phyloP scores from a whole-genome alignment of 1,140 invertebrate genomes.

The Chlorops oryzae region DNA sequence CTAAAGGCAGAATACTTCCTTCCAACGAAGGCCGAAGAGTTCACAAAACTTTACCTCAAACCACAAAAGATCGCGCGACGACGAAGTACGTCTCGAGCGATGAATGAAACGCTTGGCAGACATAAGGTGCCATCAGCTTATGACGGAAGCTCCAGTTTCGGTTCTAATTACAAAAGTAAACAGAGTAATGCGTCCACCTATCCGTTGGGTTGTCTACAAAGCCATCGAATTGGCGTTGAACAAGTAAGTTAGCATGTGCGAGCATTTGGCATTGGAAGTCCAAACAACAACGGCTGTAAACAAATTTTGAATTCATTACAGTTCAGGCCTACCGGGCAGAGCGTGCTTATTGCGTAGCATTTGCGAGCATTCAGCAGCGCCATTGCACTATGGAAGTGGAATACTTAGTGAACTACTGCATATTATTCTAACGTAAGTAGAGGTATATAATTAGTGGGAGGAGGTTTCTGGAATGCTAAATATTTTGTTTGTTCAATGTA shows the following conservation, averaged over 20 bases:
- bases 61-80: constrained; percentile 26
- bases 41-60: constrained; percentile 29
- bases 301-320: constrained; percentile 22
- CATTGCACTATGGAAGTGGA: constrained; percentile 58
- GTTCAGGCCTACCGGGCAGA: constrained; percentile 58
- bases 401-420: constrained; percentile 63
- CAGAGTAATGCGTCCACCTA: constrained; percentile 23
- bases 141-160: background rate
- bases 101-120: background rate
- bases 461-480: no score
- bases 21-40: constrained; percentile 30
- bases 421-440: constrained; percentile 64
- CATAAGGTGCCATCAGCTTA: no score
- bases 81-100: background rate
- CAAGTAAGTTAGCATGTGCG: constrained; percentile 18
- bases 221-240: constrained; percentile 35
- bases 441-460: no score
- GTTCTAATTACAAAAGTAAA: constrained; percentile 6
- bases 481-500: no score
- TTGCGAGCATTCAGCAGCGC: constrained; percentile 64
- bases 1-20: constrained; percentile 44
- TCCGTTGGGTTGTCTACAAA: constrained; percentile 41
- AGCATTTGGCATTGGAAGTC: background rate
- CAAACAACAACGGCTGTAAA: background rate
- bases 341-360: constrained; percentile 65